phyloP scores from a whole-genome alignment of 2,797 vertebrate species.

The Sebastes steindachneri region DNA sequence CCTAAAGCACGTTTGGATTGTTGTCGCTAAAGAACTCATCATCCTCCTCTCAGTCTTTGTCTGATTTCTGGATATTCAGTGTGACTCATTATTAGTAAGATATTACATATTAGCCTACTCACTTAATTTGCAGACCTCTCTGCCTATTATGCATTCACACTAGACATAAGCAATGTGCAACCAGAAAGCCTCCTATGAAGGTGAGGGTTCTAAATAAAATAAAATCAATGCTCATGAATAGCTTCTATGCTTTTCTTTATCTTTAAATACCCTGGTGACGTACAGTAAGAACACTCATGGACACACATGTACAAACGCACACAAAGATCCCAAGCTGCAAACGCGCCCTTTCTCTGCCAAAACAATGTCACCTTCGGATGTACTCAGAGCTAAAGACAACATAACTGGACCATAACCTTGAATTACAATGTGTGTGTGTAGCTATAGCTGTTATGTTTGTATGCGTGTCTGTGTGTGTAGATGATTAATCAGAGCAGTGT shows the following conservation, averaged over 20 bases:
- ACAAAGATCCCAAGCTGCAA: background rate
- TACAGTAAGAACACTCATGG: background rate
- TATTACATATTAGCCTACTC: background rate
- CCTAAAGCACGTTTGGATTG: background rate
- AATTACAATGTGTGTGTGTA: background rate
- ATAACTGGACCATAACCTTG: conserved; percentile 35
- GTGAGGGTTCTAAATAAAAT: background rate
- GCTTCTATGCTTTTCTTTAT: background rate
- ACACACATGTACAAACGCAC: background rate
- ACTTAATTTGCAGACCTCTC: background rate
- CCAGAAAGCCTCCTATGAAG: background rate
- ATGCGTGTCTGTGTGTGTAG: background rate
- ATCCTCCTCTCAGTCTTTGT: background rate
- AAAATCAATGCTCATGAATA: background rate
- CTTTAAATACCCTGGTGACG: background rate
- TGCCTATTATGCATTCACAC: background rate
- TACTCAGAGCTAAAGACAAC: conserved; percentile 13
- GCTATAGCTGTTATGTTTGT: conserved; percentile 3
- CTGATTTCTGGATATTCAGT: background rate
- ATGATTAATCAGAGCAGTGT: conserved; percentile 49
- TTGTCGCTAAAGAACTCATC: background rate
- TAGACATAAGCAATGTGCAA: background rate
- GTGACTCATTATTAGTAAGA: background rate
- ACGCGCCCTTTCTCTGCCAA: background rate
- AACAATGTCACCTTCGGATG: conserved; percentile 34